Conservation (phyloP, 2,113 vertebrate genomes). For the Gallinago media region DNA sequence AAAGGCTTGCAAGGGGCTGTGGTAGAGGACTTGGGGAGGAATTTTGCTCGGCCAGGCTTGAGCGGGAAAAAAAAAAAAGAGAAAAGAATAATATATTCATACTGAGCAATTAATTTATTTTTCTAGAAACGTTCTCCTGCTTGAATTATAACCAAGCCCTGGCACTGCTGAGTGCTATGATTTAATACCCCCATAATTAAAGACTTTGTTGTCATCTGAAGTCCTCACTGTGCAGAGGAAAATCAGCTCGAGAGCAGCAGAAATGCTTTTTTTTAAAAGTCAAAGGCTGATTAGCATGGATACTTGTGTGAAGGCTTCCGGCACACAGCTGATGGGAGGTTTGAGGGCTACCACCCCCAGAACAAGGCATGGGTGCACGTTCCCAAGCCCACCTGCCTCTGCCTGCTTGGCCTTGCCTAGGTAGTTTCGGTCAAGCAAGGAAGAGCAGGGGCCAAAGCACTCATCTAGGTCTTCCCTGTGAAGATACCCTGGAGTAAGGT, state of each 20-base stretch:
- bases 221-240: constrained; percentile 11
- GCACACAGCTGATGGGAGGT: neutral
- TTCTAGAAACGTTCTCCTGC: constrained; percentile 33
- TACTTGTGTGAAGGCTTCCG: neutral
- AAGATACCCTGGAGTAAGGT: too few species aligned
- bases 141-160: constrained; percentile 45
- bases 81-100: constrained; percentile 21
- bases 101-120: constrained; percentile 50
- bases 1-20: neutral
- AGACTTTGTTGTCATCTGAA: constrained; percentile 43
- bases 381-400: rapidly evolving
- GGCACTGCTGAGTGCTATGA: constrained; percentile 50
- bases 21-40: neutral
- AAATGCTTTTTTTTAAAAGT: constrained; percentile 33
- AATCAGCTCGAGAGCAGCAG: constrained; percentile 56
- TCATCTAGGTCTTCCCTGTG: rapidly evolving
- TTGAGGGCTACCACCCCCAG: neutral
- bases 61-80: neutral
- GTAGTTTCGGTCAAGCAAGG: neutral
- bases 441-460: neutral
- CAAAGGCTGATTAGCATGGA: constrained; percentile 40
- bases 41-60: constrained; percentile 1
- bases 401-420: neutral
- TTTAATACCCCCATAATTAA: constrained; percentile 63
- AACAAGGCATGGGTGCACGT: rapidly evolving